Evolutionary conservation across 1,140 invertebrate genomes (phyloP).

Genomic region (Zophobas morio): DNA sequence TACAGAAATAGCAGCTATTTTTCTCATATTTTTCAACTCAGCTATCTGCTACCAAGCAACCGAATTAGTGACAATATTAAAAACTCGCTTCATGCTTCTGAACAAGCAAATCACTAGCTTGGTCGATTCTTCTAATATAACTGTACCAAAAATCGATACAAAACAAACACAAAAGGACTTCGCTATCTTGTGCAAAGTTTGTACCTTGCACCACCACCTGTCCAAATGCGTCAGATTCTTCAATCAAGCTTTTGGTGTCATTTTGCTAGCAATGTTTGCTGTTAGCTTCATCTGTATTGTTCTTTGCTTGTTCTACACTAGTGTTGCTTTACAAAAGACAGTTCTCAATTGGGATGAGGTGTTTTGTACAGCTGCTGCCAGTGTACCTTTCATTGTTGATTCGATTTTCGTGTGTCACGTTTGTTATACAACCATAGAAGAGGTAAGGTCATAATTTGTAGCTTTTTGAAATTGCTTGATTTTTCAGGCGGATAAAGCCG

Average conservation of each 20-base stretch:
- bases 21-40: neutral
- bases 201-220: constrained; percentile 51
- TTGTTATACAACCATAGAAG: constrained; percentile 32
- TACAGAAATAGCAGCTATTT: neutral
- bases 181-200: constrained; percentile 30
- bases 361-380: neutral
- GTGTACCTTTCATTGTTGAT: neutral
- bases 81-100: constrained; percentile 4
- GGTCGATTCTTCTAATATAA: neutral
- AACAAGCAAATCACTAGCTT: constrained; percentile 15
- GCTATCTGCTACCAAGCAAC: neutral
- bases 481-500: constrained; percentile 50
- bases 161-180: neutral
- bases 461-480: neutral
- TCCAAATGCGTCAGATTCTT: constrained; percentile 49
- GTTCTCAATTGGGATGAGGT: neutral
- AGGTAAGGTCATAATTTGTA: neutral
- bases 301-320: neutral
- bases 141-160: neutral
- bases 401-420: constrained; percentile 10
- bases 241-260: constrained; percentile 52
- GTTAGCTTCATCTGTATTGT: constrained; percentile 47
- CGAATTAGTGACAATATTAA: neutral
- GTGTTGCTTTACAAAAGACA: constrained; percentile 6
- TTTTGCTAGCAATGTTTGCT: constrained; percentile 48